phyloP scores from a whole-genome alignment of 2,888 invertebrate species.

The Trissoscelio sp. region DNA sequence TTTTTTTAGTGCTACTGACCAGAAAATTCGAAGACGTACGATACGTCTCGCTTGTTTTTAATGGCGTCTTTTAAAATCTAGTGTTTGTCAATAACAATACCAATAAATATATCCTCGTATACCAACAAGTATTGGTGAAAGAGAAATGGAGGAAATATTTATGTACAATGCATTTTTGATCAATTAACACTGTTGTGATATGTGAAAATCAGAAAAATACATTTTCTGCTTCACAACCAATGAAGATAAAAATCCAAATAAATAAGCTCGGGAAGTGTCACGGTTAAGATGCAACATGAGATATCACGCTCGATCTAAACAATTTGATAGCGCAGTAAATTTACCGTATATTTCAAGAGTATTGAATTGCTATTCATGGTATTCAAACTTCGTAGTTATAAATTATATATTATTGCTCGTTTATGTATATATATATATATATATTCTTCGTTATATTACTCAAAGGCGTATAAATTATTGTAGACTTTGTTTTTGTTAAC shows the following conservation, averaged over 20 bases:
- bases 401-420: slow-evolving; percentile 1
- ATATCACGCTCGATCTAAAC: slow-evolving; percentile 10
- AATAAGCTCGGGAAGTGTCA: background rate
- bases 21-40: slow-evolving; percentile 29
- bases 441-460: background rate
- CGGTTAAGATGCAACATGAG: background rate
- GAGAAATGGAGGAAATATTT: background rate
- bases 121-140: background rate
- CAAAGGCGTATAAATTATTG: background rate
- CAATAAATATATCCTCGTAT: slow-evolving; percentile 7
- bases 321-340: slow-evolving; percentile 20
- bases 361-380: slow-evolving; percentile 19
- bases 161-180: background rate
- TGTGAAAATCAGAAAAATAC: too few relatives aligned
- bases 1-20: slow-evolving; percentile 31
- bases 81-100: slow-evolving; percentile 23
- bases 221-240: background rate
- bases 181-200: background rate
- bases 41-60: slow-evolving; percentile 1
- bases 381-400: slow-evolving; percentile 15
- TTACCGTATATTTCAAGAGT: slow-evolving; percentile 8
- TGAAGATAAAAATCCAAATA: background rate
- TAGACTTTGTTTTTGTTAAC: background rate
- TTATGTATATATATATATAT: background rate
- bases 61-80: slow-evolving; percentile 1